Conservation (phyloP, 2,797 vertebrate species). For the Caiman crocodilus region DNA sequence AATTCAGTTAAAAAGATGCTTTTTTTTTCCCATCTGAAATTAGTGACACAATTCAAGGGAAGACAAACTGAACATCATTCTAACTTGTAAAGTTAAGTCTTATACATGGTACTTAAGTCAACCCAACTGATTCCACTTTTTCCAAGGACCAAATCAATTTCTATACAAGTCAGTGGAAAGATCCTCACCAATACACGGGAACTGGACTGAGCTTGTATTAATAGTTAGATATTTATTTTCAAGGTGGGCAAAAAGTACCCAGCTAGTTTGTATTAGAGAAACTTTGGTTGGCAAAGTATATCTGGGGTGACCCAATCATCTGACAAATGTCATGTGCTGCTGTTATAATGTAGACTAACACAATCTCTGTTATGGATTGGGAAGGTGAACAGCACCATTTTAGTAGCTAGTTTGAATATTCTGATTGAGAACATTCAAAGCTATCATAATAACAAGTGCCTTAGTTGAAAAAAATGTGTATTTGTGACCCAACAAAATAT, state of each 20-base stretch:
- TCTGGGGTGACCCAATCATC: background rate
- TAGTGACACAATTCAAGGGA: background rate
- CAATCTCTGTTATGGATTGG: background rate
- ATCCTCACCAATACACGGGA: background rate
- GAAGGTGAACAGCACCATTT: background rate
- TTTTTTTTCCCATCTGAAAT: background rate
- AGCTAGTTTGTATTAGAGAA: background rate
- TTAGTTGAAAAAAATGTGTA: background rate
- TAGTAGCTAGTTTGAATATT: background rate
- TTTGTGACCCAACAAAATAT: background rate
- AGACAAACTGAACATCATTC: background rate
- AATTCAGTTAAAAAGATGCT: background rate
- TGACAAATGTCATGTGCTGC: background rate
- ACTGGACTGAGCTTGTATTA: background rate
- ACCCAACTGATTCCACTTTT: background rate
- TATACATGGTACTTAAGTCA: background rate
- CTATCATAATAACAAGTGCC: background rate
- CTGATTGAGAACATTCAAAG: background rate
- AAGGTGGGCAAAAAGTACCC: background rate
- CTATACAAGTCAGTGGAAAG: background rate
- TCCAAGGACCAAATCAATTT: background rate
- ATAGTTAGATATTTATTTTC: background rate
- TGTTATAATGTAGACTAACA: background rate
- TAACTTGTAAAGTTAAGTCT: background rate
- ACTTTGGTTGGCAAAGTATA: background rate